Evolutionary conservation across 1,140 invertebrate species (phyloP), one percentile per base, ranked within the genome.

Genomic region (Andricus grossulariae): DNA sequence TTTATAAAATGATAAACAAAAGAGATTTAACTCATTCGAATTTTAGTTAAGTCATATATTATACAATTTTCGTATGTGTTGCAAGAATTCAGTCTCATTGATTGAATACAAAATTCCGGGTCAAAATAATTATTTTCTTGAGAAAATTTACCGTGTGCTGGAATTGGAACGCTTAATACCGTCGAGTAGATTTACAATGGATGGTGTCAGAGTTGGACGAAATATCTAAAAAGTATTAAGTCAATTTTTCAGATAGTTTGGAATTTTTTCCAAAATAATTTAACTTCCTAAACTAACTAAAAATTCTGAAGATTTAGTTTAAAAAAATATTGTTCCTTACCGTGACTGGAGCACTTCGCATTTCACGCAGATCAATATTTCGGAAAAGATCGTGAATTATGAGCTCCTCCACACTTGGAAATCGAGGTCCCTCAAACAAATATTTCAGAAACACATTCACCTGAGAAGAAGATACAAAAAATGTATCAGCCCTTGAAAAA

Each of bases 351-450:
- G 92, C 91, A 51, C 92, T 92, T 86, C 96, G 93, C 93, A 98
- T 94, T 92, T 97, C 96, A 73, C 97, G 93, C 55, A 97, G 93
- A 91, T 98, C 97, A 76, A 97, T 96, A 86, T 96, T 96, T 81
- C 96, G 92, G 88, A 97, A 98, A 73, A 97, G 93, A 87, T 97
- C 96, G 83, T 95, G 95, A 57, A 96, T 89, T 57, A 97, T 90
- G 84, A 98, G 91, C 88, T 97, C 96, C 88, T 96, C 95, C 15
- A 97, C 91, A 60, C 91, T 94, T 50, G 96, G 96, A 88, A 93
- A 93, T 50, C 91, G 92, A 80, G 86, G 93, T 88, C 92, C 93
- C 93, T 88, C 92, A 93, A 81, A 95, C 93, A 90, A 98, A 98
- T 85, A 98, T 97, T 95, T 94, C 77, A 98, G 92, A 77, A 97